Evolutionary conservation across 1,140 invertebrate species (phyloP), one percentile per base, ranked within the genome.

Genomic region (Microplitis mediator): DNA sequence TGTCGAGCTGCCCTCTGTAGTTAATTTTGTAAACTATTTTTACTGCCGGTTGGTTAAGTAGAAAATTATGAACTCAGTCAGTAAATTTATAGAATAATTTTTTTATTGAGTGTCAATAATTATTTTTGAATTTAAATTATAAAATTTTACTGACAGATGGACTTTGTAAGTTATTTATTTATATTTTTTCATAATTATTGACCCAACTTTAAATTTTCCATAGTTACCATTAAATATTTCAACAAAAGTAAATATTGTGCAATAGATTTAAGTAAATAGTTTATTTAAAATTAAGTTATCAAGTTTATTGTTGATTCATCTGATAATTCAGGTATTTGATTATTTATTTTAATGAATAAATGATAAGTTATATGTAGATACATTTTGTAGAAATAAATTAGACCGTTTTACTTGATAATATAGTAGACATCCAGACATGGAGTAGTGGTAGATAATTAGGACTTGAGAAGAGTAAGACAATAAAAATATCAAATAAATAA

Each of bases 331-430:
- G 39, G 39, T 45, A 45, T 9, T 45, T 9, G 11, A 45, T 45
- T 45, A 45, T 45, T 11, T 45, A 45, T 6, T 45, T 45, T 45
- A 9, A 6, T 45, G 23, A 23, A 23, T 1, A 23, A 23, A 23
- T 23, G 2, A 23, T 23, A 23, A 23, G 23, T 91, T 91, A 16
- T 90, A 91, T 54, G 92, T 74, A 4, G 11, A 11, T 45, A 45
- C 8, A 45, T 6, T 91, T 76, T 0, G 90, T 90, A 8, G 90
- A 74, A 3, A 23, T 23, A 23, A 23, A 23, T 23, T 23, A 23
- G 23, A 23, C 2, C 23, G 23, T 2, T 23, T 23, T 0, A 23
- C 2, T 23, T 23, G 23, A 23, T 23, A 23, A 23, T 23, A 23
- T 23, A 23, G 23, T 23, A 1, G 23, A 23, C 23, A 23, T 23